A percentile compares a stretch with the other conserved stretches of the same genome.
phyloP scores from a whole-genome alignment of 2,888 invertebrate species.

The Drosophila kanekoi region DNA sequence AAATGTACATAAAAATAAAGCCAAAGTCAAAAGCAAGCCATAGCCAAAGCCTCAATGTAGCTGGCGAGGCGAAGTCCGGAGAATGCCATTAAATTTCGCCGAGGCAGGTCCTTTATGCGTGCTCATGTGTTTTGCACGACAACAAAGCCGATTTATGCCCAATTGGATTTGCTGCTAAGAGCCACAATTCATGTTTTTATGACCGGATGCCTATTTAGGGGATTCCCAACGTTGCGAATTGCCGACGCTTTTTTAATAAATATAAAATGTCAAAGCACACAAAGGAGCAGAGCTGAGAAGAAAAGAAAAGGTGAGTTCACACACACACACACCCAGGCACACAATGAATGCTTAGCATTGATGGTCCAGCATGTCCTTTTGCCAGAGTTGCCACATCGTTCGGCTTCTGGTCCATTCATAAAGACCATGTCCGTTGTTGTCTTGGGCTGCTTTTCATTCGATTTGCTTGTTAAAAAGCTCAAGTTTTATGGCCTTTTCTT shows the following conservation, averaged over 20 bases:
- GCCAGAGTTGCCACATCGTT: constrained; percentile 11
- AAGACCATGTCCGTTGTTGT: constrained; percentile 43
- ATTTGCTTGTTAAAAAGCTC: constrained; percentile 79
- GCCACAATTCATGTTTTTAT: constrained; percentile 81
- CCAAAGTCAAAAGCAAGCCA: constrained; percentile 21
- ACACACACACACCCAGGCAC: constrained; percentile 35
- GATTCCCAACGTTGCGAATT: constrained; percentile 48
- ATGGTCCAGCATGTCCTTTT: constrained; percentile 53
- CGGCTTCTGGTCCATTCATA: constrained; percentile 47
- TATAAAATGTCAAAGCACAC: constrained; percentile 69
- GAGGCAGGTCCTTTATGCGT: constrained; percentile 26
- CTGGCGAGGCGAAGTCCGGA: background rate
- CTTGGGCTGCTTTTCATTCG: constrained; percentile 66
- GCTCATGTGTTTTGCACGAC: constrained; percentile 60
- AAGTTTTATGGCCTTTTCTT: constrained; percentile 75
- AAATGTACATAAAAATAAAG: constrained; percentile 79
- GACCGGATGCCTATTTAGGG: constrained; percentile 76
- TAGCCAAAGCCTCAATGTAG: background rate
- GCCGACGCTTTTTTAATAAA: constrained; percentile 71
- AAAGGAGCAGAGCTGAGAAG: constrained; percentile 19
- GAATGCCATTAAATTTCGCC: constrained; percentile 47
- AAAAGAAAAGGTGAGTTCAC: constrained; percentile 60
- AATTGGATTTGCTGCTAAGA: constrained; percentile 81
- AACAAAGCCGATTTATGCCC: constrained; percentile 80
- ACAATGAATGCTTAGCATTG: constrained; percentile 60